Evolutionary conservation across 1,140 invertebrate genomes (phyloP).

Genomic region (Amyelois transitella): DNA sequence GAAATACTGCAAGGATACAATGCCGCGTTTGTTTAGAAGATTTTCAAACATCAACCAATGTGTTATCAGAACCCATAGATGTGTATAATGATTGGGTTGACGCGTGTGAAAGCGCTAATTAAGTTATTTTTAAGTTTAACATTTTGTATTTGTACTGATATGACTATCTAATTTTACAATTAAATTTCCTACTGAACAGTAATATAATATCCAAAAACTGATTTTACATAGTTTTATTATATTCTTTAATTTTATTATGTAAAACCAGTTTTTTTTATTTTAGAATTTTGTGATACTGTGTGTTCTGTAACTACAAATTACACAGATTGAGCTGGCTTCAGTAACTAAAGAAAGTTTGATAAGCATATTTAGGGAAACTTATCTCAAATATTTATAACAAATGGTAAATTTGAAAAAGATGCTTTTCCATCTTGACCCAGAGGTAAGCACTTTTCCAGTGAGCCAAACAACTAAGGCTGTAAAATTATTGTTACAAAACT

Average conservation of each 20-base stretch:
- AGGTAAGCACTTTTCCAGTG: too few relatives aligned
- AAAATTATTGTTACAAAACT: too few relatives aligned
- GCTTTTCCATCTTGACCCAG: too few relatives aligned
- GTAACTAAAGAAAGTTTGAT: too few relatives aligned
- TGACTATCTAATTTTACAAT: not conserved
- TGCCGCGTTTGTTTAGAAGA: constrained; percentile 97
- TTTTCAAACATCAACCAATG: constrained; percentile 97
- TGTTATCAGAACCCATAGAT: constrained; percentile 97
- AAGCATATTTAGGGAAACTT: too few relatives aligned
- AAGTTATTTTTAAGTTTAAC: constrained; percentile 23
- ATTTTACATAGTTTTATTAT: not conserved
- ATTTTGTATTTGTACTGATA: not conserved
- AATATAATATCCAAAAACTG: not conserved
- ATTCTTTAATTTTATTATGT: not conserved
- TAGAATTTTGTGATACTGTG: not conserved
- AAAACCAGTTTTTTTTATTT: not conserved
- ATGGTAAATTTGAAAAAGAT: too few relatives aligned
- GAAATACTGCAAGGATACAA: constrained; percentile 93
- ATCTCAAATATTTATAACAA: too few relatives aligned
- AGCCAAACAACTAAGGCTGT: too few relatives aligned
- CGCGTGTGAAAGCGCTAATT: constrained; percentile 85
- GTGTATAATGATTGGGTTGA: constrained; percentile 99
- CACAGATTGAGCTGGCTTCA: too few relatives aligned
- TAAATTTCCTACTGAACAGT: not conserved
- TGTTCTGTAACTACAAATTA: too few relatives aligned